phyloP scores from a whole-genome alignment of 1,140 invertebrate species.

The Eueides isabella region DNA sequence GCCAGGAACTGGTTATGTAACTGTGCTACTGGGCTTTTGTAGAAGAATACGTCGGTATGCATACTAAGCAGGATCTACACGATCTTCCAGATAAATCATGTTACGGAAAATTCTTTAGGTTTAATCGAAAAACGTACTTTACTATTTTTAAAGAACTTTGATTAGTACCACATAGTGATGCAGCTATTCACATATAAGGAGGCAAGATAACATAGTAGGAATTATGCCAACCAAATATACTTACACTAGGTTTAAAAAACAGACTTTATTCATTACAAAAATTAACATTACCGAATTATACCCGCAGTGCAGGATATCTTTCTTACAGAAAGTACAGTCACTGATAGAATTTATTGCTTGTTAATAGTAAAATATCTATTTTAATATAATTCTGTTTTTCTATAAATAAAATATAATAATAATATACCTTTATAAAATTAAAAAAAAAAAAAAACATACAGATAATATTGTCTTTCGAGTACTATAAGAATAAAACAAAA shows the following conservation, averaged over 20 bases:
- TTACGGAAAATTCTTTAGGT: not conserved
- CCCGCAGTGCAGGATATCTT: constrained; percentile 9
- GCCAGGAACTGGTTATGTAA: constrained; percentile 37
- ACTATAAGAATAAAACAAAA: not conserved
- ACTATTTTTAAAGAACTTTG: not conserved
- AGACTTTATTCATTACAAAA: constrained; percentile 8
- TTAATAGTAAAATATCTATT: not conserved
- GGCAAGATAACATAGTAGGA: too few species aligned
- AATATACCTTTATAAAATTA: too few species aligned
- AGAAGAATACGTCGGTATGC: constrained; percentile 4
- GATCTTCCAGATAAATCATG: not conserved
- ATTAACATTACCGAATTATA: constrained; percentile 17
- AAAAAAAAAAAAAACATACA: too few species aligned
- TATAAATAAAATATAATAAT: too few species aligned
- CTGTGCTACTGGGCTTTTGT: constrained; percentile 24
- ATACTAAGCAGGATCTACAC: constrained; percentile 16
- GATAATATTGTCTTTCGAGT: too few species aligned
- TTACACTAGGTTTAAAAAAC: too few species aligned
- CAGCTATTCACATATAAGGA: not conserved
- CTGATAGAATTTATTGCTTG: too few species aligned
- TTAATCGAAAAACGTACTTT: not conserved
- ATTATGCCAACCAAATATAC: not conserved
- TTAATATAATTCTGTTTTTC: too few species aligned
- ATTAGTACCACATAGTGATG: not conserved
- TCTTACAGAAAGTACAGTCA: not conserved